Evolutionary conservation across 1,140 invertebrate genomes (phyloP).

Genomic region (Acromyrmex echinatior): DNA sequence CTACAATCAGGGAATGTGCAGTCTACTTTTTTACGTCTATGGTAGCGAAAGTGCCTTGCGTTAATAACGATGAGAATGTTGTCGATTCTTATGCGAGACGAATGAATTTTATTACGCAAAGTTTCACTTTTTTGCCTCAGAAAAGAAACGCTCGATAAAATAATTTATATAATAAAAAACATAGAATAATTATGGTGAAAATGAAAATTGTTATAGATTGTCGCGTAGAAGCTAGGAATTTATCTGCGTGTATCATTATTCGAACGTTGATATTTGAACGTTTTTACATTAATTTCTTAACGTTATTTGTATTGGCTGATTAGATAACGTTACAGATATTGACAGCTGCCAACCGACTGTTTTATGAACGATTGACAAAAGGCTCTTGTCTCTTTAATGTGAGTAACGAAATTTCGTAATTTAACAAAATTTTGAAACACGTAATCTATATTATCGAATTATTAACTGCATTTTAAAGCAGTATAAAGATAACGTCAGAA

Average conservation of each 20-base stretch:
- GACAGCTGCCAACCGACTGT: background rate
- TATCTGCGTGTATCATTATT: background rate
- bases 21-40: too few species aligned
- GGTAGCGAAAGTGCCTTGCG: background rate
- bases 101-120: background rate
- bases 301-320: background rate
- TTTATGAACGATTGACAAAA: slow-evolving; percentile 15
- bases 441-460: background rate
- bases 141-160: background rate
- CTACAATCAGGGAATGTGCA: too few species aligned
- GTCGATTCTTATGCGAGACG: background rate
- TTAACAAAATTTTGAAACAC: background rate
- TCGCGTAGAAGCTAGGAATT: background rate
- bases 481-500: background rate
- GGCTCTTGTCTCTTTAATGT: background rate
- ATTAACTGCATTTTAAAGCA: background rate
- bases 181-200: background rate
- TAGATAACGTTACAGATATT: slow-evolving; percentile 34
- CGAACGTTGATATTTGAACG: background rate
- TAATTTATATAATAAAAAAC: background rate
- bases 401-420: background rate
- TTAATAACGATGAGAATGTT: slow-evolving; percentile 11
- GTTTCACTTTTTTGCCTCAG: background rate
- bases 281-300: background rate
- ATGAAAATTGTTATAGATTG: background rate